These are phyloP conservation scores for Acanthopagrus latus DNA, from an alignment of 2,797 vertebrate species.

Conservation along the genomic window DNA sequence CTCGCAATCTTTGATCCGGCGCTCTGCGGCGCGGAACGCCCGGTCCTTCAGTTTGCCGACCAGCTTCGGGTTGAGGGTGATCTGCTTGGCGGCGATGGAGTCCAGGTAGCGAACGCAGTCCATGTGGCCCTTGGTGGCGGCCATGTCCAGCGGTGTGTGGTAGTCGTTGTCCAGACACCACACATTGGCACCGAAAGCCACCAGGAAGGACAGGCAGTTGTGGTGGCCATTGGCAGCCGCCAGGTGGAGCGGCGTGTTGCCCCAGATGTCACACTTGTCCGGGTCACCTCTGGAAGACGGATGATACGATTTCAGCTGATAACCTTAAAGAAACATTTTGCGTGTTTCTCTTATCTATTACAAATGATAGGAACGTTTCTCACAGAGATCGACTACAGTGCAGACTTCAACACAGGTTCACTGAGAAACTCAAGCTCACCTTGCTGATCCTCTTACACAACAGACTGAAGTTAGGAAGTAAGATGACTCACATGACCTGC, in stretches of 20 bases:
- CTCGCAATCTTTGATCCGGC: constrained; percentile 90
- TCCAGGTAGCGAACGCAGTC: constrained; percentile 96
- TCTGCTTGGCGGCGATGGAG: constrained; percentile 95
- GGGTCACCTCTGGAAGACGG: constrained; percentile 89
- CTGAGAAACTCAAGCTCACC: constrained; percentile 31
- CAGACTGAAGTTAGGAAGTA: constrained; percentile 7
- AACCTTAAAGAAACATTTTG: neutral
- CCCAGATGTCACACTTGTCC: constrained; percentile 98
- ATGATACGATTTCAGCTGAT: neutral
- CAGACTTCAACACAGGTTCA: neutral
- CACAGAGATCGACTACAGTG: neutral
- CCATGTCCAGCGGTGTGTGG: constrained; percentile 97
- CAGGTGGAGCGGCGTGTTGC: constrained; percentile 95
- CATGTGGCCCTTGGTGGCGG: constrained; percentile 94
- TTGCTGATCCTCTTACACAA: constrained; percentile 24
- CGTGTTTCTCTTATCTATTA: no score
- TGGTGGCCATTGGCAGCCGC: constrained; percentile 94
- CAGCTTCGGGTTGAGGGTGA: constrained; percentile 92
- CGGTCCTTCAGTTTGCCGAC: constrained; percentile 94
- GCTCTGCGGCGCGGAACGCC: constrained; percentile 90
- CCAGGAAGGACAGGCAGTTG: constrained; percentile 95
- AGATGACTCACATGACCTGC: constrained; percentile 15
- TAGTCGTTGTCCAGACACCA: constrained; percentile 99
- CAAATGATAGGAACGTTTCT: neutral
- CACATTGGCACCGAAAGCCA: constrained; percentile 95